phyloP scores from a whole-genome alignment of 92 coral and sea anemone species.

The Palythoa grandis region DNA sequence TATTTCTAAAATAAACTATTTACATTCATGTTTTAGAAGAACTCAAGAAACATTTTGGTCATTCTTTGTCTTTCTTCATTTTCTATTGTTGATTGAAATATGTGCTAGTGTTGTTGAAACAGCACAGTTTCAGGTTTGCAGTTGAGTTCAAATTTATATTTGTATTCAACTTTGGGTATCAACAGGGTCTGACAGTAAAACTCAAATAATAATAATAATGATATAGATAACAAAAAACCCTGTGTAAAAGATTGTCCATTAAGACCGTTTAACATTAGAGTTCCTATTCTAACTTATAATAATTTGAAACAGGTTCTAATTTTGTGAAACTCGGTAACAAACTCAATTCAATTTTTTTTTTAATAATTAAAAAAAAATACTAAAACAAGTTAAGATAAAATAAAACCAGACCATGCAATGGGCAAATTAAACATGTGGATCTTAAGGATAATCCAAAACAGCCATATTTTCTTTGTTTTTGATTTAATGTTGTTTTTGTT shows the following conservation, averaged over 20 bases:
- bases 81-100: slow-evolving; percentile 13
- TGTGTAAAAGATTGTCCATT: background rate
- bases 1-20: background rate
- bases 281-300: too few species aligned
- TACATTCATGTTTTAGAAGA: background rate
- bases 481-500: background rate
- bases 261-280: too few species aligned
- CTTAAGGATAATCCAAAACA: slow-evolving; percentile 3
- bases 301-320: slow-evolving; percentile 1
- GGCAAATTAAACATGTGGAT: slow-evolving; percentile 6
- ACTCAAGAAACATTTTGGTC: background rate
- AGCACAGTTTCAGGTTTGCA: slow-evolving; percentile 1
- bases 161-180: slow-evolving; percentile 1
- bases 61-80: background rate
- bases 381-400: background rate
- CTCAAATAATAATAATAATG: background rate
- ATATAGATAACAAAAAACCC: background rate
- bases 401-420: slow-evolving; percentile 6
- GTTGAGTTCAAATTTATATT: slow-evolving; percentile 10
- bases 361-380: background rate
- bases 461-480: slow-evolving; percentile 13
- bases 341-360: background rate
- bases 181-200: slow-evolving; percentile 11
- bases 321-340: background rate
- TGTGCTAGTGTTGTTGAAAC: background rate